Evolutionary conservation across 2,888 invertebrate genomes (phyloP), one percentile per base, ranked within the genome.

Genomic region (Drosophila peninsularis): DNA sequence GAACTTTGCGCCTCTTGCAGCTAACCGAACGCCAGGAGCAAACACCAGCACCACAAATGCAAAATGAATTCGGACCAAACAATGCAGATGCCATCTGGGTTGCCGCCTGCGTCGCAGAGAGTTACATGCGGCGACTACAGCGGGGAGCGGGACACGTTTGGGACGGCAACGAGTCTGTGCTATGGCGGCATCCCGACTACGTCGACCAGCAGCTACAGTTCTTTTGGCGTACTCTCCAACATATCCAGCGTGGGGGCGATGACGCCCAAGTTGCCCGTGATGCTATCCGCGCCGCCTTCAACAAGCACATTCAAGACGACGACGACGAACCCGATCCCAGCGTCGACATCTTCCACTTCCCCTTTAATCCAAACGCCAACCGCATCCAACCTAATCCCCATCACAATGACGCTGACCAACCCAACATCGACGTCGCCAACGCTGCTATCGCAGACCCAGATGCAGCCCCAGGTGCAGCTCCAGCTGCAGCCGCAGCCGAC

Each of bases 31-130:
- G 77, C 56, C 62, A 66, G 61, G 73, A 65, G 70, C 67, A 56
- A 75, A 65, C 45, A 70, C 56, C 62, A 73, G 73, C 57, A 77
- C 57, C 61, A 70, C 83, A 68, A 80, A 82, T 82, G 80, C 80
- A 89, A 84, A 67, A 89, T 88, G 89, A 88, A 88, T 74, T 73
- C 81, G 71, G 86, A 88, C 53, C 78, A 79, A 72, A 56, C 75
- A 71, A 75, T 74, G 54, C 67, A 70, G 53, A 78, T 82, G 83
- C 80, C 80, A 71, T 78, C 83, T 55, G 82, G 82, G 75, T 71
- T 68, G 71, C 82, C 84, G 55, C 80, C 80, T 14, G 71, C 82
- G 47, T 78, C 85, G 72, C 85, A 82, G 71, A 68, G 63, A 47
- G 30, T 47, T 73, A 76, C 77, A 56, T 65, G 62, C 77, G 68